Evolutionary conservation across 2,888 invertebrate genomes (phyloP).

Genomic region (Acanthosoma haemorrhoidale): DNA sequence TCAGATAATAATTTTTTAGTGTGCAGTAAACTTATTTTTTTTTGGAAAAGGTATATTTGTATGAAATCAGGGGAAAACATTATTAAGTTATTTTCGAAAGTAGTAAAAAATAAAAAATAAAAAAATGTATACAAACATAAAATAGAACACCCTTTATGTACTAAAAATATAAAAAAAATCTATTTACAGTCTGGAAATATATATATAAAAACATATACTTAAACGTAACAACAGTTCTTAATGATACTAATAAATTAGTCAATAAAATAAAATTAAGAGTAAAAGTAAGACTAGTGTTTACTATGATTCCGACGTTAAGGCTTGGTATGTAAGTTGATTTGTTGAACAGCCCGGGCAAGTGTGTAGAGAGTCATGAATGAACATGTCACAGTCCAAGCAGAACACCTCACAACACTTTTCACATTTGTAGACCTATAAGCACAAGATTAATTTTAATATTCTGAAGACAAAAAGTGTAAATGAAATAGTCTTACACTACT

Average conservation of each 20-base stretch:
- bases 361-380: constrained; percentile 88
- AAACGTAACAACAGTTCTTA: background rate
- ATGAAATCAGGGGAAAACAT: no score
- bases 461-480: background rate
- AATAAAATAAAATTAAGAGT: background rate
- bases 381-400: constrained; percentile 93
- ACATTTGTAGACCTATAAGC: constrained; percentile 70
- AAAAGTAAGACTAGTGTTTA: background rate
- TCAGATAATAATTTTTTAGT: no score
- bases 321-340: constrained; percentile 51
- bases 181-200: no score
- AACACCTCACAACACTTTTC: constrained; percentile 70
- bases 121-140: no score
- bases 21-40: no score
- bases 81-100: no score
- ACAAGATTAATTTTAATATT: background rate
- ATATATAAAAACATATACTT: no score
- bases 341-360: constrained; percentile 96
- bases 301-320: background rate
- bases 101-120: no score
- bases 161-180: no score
- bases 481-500: background rate
- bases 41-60: no score
- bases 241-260: background rate
- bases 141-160: no score